Percentiles rank a stretch among this genome's conserved stretches.
Evolutionary conservation across 2,888 invertebrate species (phyloP).

Genomic region (Athripsodes cinereus): DNA sequence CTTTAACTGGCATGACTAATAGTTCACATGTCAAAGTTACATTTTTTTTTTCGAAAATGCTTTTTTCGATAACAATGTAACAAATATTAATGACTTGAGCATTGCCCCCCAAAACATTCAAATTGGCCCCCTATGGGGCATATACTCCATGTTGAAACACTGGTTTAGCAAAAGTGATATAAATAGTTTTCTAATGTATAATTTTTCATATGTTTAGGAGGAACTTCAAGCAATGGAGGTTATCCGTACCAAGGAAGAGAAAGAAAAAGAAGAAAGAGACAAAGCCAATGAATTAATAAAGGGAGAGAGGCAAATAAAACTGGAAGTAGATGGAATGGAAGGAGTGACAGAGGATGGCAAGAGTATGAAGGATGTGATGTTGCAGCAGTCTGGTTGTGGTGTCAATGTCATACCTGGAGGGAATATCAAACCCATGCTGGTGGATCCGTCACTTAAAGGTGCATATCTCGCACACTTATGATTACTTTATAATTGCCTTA

Average conservation of each 20-base stretch:
- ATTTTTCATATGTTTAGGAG: slow-evolving; percentile 44
- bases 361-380: slow-evolving; percentile 43
- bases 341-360: slow-evolving; percentile 45
- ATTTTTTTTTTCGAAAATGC: no score
- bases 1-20: no score
- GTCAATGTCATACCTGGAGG: slow-evolving; percentile 28
- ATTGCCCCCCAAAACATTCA: no score
- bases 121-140: no score
- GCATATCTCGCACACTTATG: background rate
- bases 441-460: background rate
- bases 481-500: no score
- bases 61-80: no score
- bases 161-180: background rate
- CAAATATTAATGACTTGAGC: no score
- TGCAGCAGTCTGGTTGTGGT: slow-evolving; percentile 38
- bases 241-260: slow-evolving; percentile 60
- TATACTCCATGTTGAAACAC: no score
- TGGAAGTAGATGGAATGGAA: slow-evolving; percentile 37
- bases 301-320: slow-evolving; percentile 33
- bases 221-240: slow-evolving; percentile 66
- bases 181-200: no score
- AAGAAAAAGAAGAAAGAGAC: slow-evolving; percentile 37
- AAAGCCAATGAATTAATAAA: slow-evolving; percentile 15
- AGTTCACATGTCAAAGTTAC: no score
- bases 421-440: background rate